Conservation (phyloP, 2,797 vertebrate genomes). For the Peromyscus aztecus region DNA sequence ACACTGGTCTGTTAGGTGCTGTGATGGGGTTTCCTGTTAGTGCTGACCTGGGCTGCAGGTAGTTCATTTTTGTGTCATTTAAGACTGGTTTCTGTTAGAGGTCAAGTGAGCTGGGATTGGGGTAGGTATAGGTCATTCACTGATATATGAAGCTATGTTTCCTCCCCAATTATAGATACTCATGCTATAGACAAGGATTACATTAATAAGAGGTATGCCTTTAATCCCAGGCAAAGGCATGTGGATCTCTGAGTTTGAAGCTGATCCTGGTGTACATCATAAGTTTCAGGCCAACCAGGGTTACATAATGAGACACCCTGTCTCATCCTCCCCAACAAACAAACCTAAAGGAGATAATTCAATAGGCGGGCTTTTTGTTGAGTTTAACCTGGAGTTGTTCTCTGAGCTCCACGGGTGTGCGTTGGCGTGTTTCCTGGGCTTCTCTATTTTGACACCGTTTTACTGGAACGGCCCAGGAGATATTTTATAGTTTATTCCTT, state of each 20-base stretch:
- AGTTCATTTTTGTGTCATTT: neutral
- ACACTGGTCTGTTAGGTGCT: neutral
- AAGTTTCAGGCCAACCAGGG: neutral
- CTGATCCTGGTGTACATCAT: neutral
- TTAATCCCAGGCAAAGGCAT: neutral
- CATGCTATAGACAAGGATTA: neutral
- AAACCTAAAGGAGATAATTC: neutral
- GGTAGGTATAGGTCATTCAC: neutral
- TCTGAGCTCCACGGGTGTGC: neutral
- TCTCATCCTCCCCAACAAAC: neutral
- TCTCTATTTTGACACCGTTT: slow-evolving; percentile 26
- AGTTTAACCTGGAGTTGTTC: neutral
- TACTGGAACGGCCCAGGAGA: neutral
- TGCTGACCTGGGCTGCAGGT: neutral
- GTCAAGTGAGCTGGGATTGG: neutral
- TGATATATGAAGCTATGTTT: slow-evolving; percentile 11
- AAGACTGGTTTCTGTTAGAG: neutral
- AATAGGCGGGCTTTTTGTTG: neutral
- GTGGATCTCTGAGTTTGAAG: neutral
- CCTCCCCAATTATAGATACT: neutral
- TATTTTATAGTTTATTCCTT: slow-evolving; percentile 33
- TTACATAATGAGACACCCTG: neutral
- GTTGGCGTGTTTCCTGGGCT: neutral
- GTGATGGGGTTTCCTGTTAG: neutral
- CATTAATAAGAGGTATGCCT: neutral